Evolutionary conservation across 2,888 invertebrate species (phyloP), one percentile per base, ranked within the genome.

Genomic region (Chaitophorus viminalis): DNA sequence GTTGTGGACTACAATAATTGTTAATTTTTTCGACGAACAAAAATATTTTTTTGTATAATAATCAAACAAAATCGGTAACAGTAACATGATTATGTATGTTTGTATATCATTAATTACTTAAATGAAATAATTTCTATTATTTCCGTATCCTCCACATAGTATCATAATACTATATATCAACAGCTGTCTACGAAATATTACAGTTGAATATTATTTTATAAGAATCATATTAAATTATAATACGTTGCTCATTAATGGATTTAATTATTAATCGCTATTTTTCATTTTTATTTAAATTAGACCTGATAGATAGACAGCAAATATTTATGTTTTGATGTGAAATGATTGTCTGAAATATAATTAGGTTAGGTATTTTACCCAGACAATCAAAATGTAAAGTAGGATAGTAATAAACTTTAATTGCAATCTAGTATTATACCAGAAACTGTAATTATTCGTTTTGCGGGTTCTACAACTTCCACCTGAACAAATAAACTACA

Each of bases 41-140:
- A 46, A 1, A 11, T 46, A 0, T 46, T 46, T 46, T 46, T 11
- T 46, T 5, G 46, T 46, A 46, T 70, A 70, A 29, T 70, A 78
- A 84, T 77, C 25, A 65, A 60, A 75, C 74, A 54, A 76, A 52
- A 77, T 31, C 54, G 39, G 72, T 68, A 76, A 79, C n/a, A n/a
- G 79, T 68, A 68, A 46, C n/a, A 46, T 14, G 2, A 46, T 14
- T 46, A 46, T 46, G 46, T 1, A 46, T 3, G 14, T 11, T 14
- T 31, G 65, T 33, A 65, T 33, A 25, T 25, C 46, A 29, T 39
- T 39, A 31, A 68, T 39, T 33, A 46, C 36, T n/a, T 36, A 36
- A 79, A 60, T 60, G n/a, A 79, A 36, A 21, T 17, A 70, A 70
- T 70, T 82, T 82, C 82, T 52, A 82, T 82, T 82, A 82, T 82